Conservation (phyloP, 2,888 invertebrate genomes). For the Allolobophora icterica region DNA sequence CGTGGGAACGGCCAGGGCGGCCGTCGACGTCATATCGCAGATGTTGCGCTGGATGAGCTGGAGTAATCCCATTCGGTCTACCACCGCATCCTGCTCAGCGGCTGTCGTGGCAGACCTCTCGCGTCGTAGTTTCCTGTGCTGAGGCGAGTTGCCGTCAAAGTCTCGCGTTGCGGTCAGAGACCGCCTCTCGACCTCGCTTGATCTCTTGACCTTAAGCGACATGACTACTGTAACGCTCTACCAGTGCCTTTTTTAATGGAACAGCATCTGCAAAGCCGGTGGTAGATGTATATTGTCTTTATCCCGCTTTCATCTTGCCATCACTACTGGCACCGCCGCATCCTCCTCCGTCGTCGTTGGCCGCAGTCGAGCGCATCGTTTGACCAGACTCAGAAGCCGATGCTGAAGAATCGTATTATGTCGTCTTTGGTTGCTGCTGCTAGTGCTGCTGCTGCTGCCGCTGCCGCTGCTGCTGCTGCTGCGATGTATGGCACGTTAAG, state of each 20-base stretch:
- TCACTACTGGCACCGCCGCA: neutral
- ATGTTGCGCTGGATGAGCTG: slow-evolving; percentile 14
- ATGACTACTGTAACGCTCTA: neutral
- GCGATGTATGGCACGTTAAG: slow-evolving; percentile 14
- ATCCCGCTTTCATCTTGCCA: neutral
- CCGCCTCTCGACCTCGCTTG: neutral
- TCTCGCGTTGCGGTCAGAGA: neutral
- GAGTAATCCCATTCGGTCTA: slow-evolving; percentile 12
- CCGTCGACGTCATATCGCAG: slow-evolving; percentile 25
- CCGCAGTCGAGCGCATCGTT: neutral
- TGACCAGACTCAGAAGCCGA: neutral
- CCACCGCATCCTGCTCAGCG: neutral
- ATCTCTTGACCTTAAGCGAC: neutral
- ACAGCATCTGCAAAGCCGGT: too few relatives aligned
- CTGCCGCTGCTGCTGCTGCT: neutral
- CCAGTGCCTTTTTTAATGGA: neutral
- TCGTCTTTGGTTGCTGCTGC: neutral
- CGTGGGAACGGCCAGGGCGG: slow-evolving; percentile 24
- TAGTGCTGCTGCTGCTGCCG: neutral
- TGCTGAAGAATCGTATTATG: slow-evolving; percentile 1
- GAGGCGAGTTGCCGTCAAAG: neutral
- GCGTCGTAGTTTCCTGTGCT: neutral
- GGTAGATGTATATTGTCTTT: neutral
- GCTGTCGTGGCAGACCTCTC: slow-evolving; percentile 19
- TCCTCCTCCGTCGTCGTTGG: neutral